These are phyloP conservation scores for Ibycter americanus DNA, from an alignment of 2,797 vertebrate genomes.

Conservation along the genomic window DNA sequence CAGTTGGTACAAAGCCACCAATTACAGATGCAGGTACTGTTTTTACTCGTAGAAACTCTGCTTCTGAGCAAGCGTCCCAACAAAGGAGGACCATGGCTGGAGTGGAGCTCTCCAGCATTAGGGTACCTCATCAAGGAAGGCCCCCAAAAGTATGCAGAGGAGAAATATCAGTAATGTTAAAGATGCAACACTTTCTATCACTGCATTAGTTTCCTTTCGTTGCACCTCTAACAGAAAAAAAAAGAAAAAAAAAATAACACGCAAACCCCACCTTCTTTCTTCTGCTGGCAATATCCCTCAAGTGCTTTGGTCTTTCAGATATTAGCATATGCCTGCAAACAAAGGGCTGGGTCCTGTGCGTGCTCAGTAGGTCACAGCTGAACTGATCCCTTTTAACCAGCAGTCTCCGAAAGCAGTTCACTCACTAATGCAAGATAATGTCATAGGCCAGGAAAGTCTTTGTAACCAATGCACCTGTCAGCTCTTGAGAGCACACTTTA, in stretches of 20 bases:
- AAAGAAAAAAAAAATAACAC: rapidly evolving
- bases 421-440: background rate
- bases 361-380: background rate
- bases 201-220: background rate
- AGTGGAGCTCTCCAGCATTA: background rate
- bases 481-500: background rate
- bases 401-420: background rate
- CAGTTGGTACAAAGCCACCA: background rate
- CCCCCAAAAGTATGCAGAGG: background rate
- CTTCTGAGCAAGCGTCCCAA: background rate
- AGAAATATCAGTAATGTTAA: background rate
- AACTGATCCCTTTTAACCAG: background rate
- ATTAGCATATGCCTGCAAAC: background rate
- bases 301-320: background rate
- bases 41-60: background rate
- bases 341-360: background rate
- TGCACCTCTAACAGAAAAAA: background rate
- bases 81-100: background rate
- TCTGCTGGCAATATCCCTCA: background rate
- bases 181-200: background rate
- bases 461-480: background rate
- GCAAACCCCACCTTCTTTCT: background rate
- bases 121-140: background rate
- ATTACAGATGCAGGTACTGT: background rate
- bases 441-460: background rate